phyloP scores from a whole-genome alignment of 2,888 invertebrate genomes.

The Cremastinae sp. region DNA sequence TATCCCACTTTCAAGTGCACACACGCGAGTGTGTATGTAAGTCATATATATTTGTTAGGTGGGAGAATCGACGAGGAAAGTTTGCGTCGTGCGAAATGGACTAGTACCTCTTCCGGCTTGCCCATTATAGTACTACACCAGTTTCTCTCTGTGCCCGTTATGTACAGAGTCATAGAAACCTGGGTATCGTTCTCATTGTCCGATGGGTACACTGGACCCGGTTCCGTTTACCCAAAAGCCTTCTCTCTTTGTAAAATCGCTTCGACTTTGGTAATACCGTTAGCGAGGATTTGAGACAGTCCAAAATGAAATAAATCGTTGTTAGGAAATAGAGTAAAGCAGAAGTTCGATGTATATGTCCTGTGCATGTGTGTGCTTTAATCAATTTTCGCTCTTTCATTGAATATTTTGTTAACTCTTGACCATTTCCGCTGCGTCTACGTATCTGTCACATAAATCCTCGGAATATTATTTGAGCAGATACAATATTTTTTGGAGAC shows the following conservation, averaged over 20 bases:
- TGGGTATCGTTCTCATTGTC: background rate
- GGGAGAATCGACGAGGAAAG: slow-evolving; percentile 57
- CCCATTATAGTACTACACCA: background rate
- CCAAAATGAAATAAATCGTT: slow-evolving; percentile 20
- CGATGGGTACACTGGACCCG: no score
- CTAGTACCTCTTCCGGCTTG: slow-evolving; percentile 55
- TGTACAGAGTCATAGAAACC: background rate
- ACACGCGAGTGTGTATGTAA: slow-evolving; percentile 1
- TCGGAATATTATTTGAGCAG: no score
- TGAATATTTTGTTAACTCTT: no score
- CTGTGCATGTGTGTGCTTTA: no score
- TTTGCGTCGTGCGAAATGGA: slow-evolving; percentile 57
- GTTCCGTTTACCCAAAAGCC: slow-evolving; percentile 15
- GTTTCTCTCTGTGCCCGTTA: background rate
- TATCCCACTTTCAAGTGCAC: slow-evolving; percentile 7
- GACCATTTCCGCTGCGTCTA: no score
- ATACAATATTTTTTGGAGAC: no score
- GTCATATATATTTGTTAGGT: slow-evolving; percentile 45
- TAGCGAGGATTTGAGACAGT: slow-evolving; percentile 3
- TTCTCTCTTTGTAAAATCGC: slow-evolving; percentile 21
- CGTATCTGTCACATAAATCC: no score
- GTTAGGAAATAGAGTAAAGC: slow-evolving; percentile 16
- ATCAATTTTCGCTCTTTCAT: no score
- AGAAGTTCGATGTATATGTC: no score
- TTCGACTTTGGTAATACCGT: slow-evolving; percentile 29